Percentiles rank a stretch among this genome's conserved stretches.
Conservation (phyloP, 2,113 vertebrate species). For the Semicossyphus pulcher region DNA sequence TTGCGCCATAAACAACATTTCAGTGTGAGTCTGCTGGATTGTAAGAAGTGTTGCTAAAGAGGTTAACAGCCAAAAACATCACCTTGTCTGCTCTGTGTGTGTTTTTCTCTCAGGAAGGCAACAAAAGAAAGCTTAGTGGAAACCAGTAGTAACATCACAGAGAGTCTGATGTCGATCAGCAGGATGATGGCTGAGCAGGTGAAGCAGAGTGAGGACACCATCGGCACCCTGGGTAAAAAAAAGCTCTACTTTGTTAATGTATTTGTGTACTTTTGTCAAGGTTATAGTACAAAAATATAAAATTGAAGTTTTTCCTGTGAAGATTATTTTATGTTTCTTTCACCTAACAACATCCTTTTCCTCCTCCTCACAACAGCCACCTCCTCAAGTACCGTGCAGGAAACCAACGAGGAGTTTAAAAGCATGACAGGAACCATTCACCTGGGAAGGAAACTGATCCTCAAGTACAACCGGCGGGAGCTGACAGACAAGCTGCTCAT, state of each 20-base stretch:
- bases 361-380: constrained; percentile 78
- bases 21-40: no score
- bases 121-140: constrained; percentile 91
- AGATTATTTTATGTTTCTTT: not conserved
- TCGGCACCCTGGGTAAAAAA: constrained; percentile 87
- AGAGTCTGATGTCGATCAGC: constrained; percentile 93
- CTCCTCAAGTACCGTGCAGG: constrained; percentile 92
- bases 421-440: constrained; percentile 95
- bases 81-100: constrained; percentile 16
- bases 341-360: not conserved
- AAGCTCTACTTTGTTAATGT: not conserved
- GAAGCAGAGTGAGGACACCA: constrained; percentile 91
- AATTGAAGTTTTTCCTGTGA: not conserved
- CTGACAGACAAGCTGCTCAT: constrained; percentile 96
- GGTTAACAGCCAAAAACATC: no score
- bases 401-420: constrained; percentile 96
- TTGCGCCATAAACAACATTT: no score
- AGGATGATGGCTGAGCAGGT: constrained; percentile 97
- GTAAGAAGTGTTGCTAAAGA: no score
- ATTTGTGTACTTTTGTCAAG: not conserved
- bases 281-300: not conserved
- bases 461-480: constrained; percentile 94
- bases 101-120: constrained; percentile 80
- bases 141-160: constrained; percentile 90
- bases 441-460: constrained; percentile 92